Conservation (phyloP, 2,888 invertebrate species). For the Lasioglossum zephyrum region DNA sequence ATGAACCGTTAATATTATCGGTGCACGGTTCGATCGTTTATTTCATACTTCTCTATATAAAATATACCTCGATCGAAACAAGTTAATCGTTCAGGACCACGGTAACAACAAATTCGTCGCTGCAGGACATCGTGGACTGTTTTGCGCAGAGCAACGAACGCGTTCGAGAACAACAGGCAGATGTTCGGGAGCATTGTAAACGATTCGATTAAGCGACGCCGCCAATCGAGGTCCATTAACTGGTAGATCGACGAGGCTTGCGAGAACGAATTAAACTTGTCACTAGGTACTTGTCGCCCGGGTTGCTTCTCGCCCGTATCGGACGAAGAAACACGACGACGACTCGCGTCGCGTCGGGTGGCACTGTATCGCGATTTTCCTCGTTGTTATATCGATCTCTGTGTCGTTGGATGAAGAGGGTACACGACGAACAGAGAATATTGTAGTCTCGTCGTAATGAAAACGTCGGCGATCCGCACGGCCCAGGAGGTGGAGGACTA, state of each 20-base stretch:
- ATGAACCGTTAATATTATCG: no score
- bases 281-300: background rate
- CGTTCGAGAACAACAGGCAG: slow-evolving; percentile 12
- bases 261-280: slow-evolving; percentile 20
- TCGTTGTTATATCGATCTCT: background rate
- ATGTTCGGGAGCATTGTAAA: background rate
- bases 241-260: background rate
- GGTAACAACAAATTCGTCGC: no score
- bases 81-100: no score
- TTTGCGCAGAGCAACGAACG: background rate
- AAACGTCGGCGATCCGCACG: slow-evolving; percentile 26
- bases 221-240: slow-evolving; percentile 34
- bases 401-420: background rate
- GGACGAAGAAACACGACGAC: background rate
- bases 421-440: background rate
- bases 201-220: slow-evolving; percentile 38
- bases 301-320: background rate
- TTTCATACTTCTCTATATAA: no score
- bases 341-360: background rate
- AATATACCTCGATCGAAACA: no score
- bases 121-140: background rate
- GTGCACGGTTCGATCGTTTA: no score
- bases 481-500: slow-evolving; percentile 6
- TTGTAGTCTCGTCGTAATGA: slow-evolving; percentile 25
- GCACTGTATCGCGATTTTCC: background rate